Evolutionary conservation across 2,888 invertebrate species (phyloP), one percentile per base, ranked within the genome.

Genomic region (Sinohyriopsis cumingii): DNA sequence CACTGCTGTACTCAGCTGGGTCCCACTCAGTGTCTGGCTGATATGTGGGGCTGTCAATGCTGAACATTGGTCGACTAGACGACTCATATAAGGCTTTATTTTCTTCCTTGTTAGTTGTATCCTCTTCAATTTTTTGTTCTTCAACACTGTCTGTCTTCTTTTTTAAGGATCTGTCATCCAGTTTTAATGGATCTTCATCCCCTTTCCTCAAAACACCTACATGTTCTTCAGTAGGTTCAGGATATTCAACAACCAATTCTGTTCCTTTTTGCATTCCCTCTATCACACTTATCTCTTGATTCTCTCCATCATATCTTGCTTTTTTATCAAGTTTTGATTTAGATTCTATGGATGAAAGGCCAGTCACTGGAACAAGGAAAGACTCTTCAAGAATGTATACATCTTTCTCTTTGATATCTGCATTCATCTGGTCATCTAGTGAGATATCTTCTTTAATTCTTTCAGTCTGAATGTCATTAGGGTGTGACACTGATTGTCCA

Each of bases 31-130:
- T 72, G 22, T 82, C 75, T 15, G 75, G 63, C 68, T 82, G 74
- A 67, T 88, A 87, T 19, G 86, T 84, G 28, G 88, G 88, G 73
- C 87, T 87, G 68, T 88, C 83, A 33, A 87, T 86, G 69, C 87
- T 86, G 73, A 83, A 87, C 20, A 76, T 45, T 54, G 71, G 45
- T 45, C 15, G 45, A 3, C 45, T 45, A 45, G 45, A 45, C 15
- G 45, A 15, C 45, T 45, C 45, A 4, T 15, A 15, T 15, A 45
- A 45, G 5, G 45, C 45, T 12, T 45, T 24, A 24, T 60, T 60
- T 25, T 60, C 24, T 15, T 33, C 25, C 20, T 60, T 19, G 7
- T 9, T 25, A 24, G 22, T 60, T 60, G 60, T 60, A 28, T 22
- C 28, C 25, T 60, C 28, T 60, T 24, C 25, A 6, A 7, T 60